A percentile compares a stretch with the other conserved stretches of the same genome.
Conservation (phyloP, 2,888 invertebrate genomes). For the Habroteleia sp. region DNA sequence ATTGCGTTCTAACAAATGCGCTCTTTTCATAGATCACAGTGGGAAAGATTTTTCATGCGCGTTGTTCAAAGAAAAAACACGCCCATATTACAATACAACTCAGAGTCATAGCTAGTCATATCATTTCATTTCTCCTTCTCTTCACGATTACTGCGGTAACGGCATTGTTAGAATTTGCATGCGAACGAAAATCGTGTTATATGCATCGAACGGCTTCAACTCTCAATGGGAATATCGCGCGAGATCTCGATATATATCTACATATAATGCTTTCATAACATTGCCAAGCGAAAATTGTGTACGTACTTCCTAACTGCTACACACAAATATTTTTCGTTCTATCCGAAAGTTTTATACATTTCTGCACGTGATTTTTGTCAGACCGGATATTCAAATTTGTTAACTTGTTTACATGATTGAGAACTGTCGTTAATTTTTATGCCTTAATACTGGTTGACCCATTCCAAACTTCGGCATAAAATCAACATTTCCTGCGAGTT, state of each 20-base stretch:
- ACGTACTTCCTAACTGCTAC: conserved; percentile 40
- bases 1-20: background rate
- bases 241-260: conserved; percentile 48
- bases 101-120: conserved; percentile 34
- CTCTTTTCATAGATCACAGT: conserved; percentile 5
- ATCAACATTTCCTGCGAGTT: no score
- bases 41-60: conserved; percentile 6
- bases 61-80: conserved; percentile 14
- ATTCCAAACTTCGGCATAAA: no score
- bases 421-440: conserved; percentile 4
- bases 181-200: conserved; percentile 58
- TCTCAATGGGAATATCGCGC: conserved; percentile 52
- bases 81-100: conserved; percentile 15
- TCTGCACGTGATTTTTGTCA: conserved; percentile 4
- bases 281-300: conserved; percentile 49
- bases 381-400: conserved; percentile 13
- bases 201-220: conserved; percentile 53
- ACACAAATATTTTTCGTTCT: conserved; percentile 35
- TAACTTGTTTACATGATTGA: conserved; percentile 14
- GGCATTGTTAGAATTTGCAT: conserved; percentile 59
- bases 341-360: conserved; percentile 21
- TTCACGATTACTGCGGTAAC: conserved; percentile 51
- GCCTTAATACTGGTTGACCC: no score
- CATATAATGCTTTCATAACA: conserved; percentile 55
- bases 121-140: conserved; percentile 46